Conservation (phyloP, 2,888 invertebrate genomes). For the Eledone cirrhosa region DNA sequence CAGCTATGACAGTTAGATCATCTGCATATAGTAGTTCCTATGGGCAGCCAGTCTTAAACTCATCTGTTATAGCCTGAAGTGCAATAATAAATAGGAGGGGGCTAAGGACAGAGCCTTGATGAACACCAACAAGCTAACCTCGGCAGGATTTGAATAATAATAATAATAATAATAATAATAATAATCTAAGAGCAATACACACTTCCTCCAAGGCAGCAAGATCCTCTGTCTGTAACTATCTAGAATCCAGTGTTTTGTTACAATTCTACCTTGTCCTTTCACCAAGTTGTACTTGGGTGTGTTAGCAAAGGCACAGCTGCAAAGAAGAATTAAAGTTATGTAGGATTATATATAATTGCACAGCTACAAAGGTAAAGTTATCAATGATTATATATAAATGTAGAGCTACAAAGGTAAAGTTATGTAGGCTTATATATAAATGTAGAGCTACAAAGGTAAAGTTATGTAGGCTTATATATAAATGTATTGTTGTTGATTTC, state of each 20-base stretch:
- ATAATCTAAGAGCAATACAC: slow-evolving; percentile 43
- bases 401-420: neutral
- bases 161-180: too few species aligned
- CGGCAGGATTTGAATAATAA: too few species aligned
- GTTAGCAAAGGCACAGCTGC: slow-evolving; percentile 86
- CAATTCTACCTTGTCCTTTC: slow-evolving; percentile 74
- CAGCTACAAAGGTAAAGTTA: neutral
- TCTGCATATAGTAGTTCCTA: too few species aligned
- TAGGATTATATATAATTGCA: neutral
- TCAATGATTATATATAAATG: neutral
- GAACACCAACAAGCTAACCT: too few species aligned
- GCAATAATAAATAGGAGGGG: too few species aligned
- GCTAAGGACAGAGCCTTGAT: too few species aligned
- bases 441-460: neutral
- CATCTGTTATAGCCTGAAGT: too few species aligned
- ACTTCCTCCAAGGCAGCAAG: slow-evolving; percentile 74
- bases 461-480: neutral
- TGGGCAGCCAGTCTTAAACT: too few species aligned
- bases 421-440: neutral
- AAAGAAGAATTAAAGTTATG: neutral
- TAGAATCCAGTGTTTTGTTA: slow-evolving; percentile 79
- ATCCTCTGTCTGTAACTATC: slow-evolving; percentile 73
- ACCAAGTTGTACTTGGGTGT: slow-evolving; percentile 84
- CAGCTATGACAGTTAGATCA: too few species aligned
- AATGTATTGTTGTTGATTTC: neutral